Conservation (phyloP, 2,113 vertebrate species). For the Saiga tatarica region DNA sequence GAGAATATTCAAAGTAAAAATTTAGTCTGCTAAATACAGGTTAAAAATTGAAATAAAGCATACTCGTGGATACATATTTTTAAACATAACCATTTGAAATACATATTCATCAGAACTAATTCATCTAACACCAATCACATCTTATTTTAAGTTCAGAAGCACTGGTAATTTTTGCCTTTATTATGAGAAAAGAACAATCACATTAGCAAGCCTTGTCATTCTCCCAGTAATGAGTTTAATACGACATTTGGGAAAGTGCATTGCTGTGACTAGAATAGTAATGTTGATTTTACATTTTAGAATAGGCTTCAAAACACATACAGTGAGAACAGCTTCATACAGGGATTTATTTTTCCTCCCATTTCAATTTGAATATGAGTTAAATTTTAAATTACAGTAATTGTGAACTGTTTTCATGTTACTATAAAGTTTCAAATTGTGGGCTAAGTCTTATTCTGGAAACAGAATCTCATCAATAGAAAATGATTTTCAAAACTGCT, state of each 20-base stretch:
- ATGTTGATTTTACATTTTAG: constrained; percentile 79
- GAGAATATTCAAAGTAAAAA: background rate
- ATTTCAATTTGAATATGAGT: constrained; percentile 77
- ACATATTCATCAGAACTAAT: constrained; percentile 75
- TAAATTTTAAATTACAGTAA: constrained; percentile 84
- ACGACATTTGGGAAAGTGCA: constrained; percentile 69
- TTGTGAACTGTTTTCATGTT: constrained; percentile 76
- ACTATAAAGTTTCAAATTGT: constrained; percentile 66
- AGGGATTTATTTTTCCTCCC: constrained; percentile 56
- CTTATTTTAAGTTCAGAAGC: constrained; percentile 73
- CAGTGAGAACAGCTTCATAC: constrained; percentile 37
- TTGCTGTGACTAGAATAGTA: constrained; percentile 69
- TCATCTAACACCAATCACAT: constrained; percentile 74
- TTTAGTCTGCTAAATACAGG: background rate
- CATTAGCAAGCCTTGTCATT: constrained; percentile 72
- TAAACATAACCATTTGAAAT: constrained; percentile 45
- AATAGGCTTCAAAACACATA: constrained; percentile 61
- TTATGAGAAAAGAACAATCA: constrained; percentile 80
- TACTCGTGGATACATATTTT: background rate
- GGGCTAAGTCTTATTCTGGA: constrained; percentile 57
- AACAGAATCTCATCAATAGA: constrained; percentile 61
- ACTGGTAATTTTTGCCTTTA: constrained; percentile 77
- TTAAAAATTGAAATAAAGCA: constrained; percentile 28
- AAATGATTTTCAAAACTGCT: constrained; percentile 65
- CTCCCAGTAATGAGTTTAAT: constrained; percentile 75